Conservation (phyloP, 2,888 invertebrate genomes). For the Dinocampus coccinellae region DNA sequence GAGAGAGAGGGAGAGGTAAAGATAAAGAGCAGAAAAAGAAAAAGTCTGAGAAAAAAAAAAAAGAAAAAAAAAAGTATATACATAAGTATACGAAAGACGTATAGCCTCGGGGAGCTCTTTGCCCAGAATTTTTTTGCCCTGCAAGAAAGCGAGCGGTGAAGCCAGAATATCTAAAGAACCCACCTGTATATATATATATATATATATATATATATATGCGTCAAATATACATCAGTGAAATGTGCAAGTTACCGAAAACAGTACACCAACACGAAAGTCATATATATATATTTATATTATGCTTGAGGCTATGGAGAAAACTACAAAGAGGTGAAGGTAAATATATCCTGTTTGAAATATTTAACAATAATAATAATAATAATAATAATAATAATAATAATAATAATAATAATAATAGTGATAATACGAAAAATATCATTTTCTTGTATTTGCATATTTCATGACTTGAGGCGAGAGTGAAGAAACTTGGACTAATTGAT, state of each 20-base stretch:
- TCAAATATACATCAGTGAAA: conserved; percentile 6
- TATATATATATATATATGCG: background rate
- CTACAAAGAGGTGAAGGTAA: conserved; percentile 50
- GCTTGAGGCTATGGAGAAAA: conserved; percentile 27
- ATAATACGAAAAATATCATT: conserved; percentile 1
- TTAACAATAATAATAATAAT: conserved; percentile 13
- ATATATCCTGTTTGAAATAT: conserved; percentile 64
- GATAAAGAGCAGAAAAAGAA: conserved; percentile 16
- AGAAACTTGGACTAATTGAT: background rate
- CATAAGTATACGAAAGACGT: conserved; percentile 17
- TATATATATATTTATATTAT: background rate
- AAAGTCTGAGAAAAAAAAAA: conserved; percentile 24
- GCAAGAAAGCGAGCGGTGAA: conserved; percentile 31
- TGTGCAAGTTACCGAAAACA: conserved; percentile 1
- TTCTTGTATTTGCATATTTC: conserved; percentile 1
- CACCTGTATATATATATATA: conserved; percentile 22
- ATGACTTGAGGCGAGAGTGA: background rate
- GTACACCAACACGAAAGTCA: conserved; percentile 13
- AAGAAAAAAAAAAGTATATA: conserved; percentile 15
- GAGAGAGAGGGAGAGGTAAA: too few relatives aligned
- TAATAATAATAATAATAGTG: too few relatives aligned
- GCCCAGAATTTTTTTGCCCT: conserved; percentile 42
- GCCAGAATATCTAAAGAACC: conserved; percentile 23
- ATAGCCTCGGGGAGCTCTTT: conserved; percentile 36
- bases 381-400: background rate